Evolutionary conservation across 2,888 invertebrate species (phyloP), one percentile per base, ranked within the genome.

Genomic region (Callyntrura sp.): DNA sequence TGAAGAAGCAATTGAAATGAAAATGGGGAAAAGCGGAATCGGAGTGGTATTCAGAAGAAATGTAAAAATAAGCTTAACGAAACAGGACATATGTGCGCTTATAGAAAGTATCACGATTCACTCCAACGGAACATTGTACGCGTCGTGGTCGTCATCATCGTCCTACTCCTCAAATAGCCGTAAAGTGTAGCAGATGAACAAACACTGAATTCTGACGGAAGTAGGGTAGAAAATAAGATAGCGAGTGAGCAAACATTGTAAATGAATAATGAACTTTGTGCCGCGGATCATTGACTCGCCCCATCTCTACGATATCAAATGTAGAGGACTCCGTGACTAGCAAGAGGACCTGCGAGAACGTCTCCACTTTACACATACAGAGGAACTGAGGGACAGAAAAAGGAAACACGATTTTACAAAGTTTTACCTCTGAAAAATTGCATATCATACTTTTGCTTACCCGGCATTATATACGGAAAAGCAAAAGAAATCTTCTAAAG

Each of bases 261-360:
- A 87, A 87, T 87, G 87, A 87, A 60, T 87, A 81, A 87, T 87
- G 87, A 87, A 87, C 25, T 35, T 9, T 60, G 81, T 82, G 87
- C 23, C 81, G 57, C 48, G 81, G 81, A 68, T 87, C 81, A 87
- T 87, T 87, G 81, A 81, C 81, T 87, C 25, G 79, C n/a, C 35
- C 28, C 25, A 73, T 35, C 57, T 79, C 78, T 25, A 60, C 23
- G 5, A 20, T 76, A 4, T 76, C 55, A 11, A 14, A 25, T 55
- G 25, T 55, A 6, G 28, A 45, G 0, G 20, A 45, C 23, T 45
- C 17, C 17, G 11, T 70, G 35, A 70, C 70, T 17, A 45, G n/a
- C 8, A 60, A 17, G 17, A 60, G 20, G 17, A 11, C 51, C n/a
- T n/a, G n/a, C n/a, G n/a, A 51, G 11, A 17, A 20, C 1, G 12